Percentiles rank a stretch among this genome's conserved stretches.
Evolutionary conservation across 2,113 vertebrate species (phyloP).

Genomic region (Xiphias gladius): DNA sequence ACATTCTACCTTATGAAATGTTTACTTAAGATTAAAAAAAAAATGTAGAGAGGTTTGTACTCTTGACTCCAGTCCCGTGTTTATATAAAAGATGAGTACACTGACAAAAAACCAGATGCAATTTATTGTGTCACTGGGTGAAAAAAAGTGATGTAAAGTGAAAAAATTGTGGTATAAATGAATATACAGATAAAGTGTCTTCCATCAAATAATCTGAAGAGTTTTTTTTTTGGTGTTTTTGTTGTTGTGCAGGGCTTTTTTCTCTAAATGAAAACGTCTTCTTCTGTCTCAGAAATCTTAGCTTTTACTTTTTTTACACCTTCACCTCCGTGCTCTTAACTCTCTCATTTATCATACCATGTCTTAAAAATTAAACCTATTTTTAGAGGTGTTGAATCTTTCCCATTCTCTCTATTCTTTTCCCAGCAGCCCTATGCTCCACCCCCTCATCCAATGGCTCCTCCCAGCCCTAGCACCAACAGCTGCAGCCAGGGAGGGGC

Average conservation of each 20-base stretch:
- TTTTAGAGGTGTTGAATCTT: background rate
- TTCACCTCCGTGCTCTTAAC: conserved; percentile 5
- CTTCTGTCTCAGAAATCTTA: background rate
- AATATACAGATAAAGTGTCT: background rate
- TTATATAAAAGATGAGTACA: background rate
- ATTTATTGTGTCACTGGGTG: background rate
- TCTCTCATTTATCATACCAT: background rate
- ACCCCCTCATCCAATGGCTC: conserved; percentile 98
- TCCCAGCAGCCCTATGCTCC: conserved; percentile 97
- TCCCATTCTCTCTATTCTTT: conserved; percentile 42
- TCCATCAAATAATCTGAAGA: background rate
- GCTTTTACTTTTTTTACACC: background rate
- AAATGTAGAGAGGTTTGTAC: conserved; percentile 32
- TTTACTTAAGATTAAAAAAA: conserved; percentile 50
- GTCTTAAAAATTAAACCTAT: background rate
- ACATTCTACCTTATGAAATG: conserved; percentile 37
- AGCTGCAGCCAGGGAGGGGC: conserved; percentile 92
- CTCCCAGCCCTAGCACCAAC: conserved; percentile 98
- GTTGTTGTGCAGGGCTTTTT: conserved; percentile 4
- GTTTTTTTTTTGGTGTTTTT: background rate
- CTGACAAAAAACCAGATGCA: conserved; percentile 13
- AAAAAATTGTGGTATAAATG: background rate
- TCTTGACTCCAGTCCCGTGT: background rate
- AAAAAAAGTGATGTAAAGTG: background rate
- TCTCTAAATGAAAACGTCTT: background rate